phyloP scores from a whole-genome alignment of 2,888 invertebrate genomes.

The Zygogramma bicolorata region DNA sequence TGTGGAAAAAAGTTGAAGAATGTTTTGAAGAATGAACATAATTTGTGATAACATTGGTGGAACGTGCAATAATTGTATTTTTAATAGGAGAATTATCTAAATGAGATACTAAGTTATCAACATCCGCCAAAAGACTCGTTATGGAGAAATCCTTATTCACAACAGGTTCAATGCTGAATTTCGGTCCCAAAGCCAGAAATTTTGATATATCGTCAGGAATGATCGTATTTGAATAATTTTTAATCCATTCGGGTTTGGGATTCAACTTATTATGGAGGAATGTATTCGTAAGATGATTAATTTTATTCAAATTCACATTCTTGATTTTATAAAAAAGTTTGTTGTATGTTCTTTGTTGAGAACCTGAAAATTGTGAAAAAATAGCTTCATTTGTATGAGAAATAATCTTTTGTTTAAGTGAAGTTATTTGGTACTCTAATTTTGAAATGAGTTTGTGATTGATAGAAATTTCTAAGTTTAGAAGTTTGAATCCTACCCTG shows the following conservation, averaged over 20 bases:
- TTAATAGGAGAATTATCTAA: background rate
- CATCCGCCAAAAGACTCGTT: background rate
- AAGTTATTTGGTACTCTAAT: background rate
- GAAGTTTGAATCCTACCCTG: slow-evolving; percentile 10
- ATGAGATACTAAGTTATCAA: background rate
- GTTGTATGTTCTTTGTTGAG: background rate
- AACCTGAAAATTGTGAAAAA: background rate
- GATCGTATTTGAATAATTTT: background rate
- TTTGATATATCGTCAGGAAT: background rate
- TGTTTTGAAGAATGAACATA: background rate
- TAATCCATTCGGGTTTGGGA: background rate
- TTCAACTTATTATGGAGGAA: background rate
- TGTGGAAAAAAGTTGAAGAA: background rate
- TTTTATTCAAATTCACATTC: background rate
- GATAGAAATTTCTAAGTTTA: background rate
- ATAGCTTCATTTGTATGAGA: background rate
- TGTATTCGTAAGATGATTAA: too few species aligned
- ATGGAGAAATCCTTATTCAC: background rate
- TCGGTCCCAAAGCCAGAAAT: background rate
- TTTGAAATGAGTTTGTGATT: background rate
- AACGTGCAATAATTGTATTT: background rate
- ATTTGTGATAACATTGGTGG: background rate
- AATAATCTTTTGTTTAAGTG: background rate
- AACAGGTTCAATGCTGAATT: background rate
- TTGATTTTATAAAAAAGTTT: slow-evolving; percentile 4